Evolutionary conservation across 1,140 invertebrate genomes (phyloP).

Genomic region (Linepithema humile): DNA sequence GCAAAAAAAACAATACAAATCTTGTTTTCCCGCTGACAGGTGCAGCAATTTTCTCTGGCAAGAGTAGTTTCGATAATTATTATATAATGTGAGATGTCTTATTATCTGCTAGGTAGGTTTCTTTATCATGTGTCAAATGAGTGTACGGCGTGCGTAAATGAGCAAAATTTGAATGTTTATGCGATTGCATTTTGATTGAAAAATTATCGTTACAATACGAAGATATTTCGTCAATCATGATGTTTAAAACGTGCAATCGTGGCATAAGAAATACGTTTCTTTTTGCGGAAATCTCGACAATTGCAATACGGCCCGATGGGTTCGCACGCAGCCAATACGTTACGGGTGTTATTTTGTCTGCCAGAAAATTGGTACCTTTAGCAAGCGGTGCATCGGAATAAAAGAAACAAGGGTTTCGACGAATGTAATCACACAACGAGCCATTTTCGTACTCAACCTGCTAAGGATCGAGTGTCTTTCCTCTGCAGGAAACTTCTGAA

Average conservation of each 20-base stretch:
- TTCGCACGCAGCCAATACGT: constrained; percentile 62
- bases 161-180: background rate
- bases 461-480: background rate
- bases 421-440: constrained; percentile 43
- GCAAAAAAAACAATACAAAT: background rate
- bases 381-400: constrained; percentile 52
- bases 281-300: constrained; percentile 13
- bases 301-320: too few species aligned
- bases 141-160: background rate
- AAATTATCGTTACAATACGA: background rate
- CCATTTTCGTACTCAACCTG: background rate
- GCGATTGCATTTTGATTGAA: constrained; percentile 12
- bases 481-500: background rate
- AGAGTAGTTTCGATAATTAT: background rate
- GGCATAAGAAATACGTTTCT: background rate
- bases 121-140: constrained; percentile 13
- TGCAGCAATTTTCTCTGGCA: constrained; percentile 28
- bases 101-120: constrained; percentile 17
- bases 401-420: constrained; percentile 65
- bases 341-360: constrained; percentile 73
- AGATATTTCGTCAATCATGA: background rate
- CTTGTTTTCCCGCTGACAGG: background rate
- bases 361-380: constrained; percentile 71
- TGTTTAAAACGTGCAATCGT: background rate
- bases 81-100: constrained; percentile 23